These are phyloP conservation scores for Bos indicus DNA, from an alignment of 2,113 vertebrate genomes.

Conservation along the genomic window DNA sequence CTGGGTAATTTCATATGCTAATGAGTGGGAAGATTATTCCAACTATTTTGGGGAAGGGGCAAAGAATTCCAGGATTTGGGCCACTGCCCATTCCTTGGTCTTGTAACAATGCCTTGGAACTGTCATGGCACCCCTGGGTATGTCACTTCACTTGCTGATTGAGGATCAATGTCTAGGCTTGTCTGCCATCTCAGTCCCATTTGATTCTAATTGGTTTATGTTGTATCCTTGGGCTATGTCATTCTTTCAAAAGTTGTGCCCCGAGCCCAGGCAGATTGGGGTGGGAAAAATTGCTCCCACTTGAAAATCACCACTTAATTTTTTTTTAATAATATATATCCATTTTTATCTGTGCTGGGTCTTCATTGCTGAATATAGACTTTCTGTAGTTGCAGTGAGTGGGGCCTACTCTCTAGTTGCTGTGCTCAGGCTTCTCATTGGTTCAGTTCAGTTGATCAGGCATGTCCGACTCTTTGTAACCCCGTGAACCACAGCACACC, in stretches of 20 bases:
- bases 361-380: background rate
- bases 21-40: background rate
- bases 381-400: background rate
- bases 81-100: background rate
- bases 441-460: too few species aligned
- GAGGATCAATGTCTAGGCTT: background rate
- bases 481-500: background rate
- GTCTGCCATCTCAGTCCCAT: background rate
- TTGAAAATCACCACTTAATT: background rate
- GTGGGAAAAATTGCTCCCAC: background rate
- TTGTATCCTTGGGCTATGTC: background rate
- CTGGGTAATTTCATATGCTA: too few species aligned
- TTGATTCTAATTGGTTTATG: background rate
- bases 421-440: too few species aligned
- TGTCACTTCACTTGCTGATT: background rate
- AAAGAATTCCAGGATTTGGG: background rate
- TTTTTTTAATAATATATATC: too few species aligned
- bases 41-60: background rate
- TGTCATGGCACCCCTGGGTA: background rate
- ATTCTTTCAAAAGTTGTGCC: background rate
- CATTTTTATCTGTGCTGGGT: too few species aligned
- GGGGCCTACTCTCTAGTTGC: too few species aligned
- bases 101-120: background rate
- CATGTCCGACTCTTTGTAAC: fast-evolving
- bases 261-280: too few species aligned